Conservation (phyloP, 2,888 invertebrate species). For the Shargacucullia verbasci region DNA sequence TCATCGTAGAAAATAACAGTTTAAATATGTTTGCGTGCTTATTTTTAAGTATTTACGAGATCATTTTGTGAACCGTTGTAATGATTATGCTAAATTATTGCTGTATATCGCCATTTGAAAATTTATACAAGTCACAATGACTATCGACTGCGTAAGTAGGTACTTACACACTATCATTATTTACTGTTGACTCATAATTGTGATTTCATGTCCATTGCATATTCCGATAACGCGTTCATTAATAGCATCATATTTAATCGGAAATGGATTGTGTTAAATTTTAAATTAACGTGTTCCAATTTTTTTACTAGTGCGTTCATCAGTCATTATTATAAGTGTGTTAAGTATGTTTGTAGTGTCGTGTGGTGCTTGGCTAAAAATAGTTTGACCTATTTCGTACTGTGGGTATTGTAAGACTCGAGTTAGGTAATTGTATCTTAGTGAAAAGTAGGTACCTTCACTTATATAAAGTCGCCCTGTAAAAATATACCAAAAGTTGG, state of each 20-base stretch:
- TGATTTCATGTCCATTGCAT: constrained; percentile 33
- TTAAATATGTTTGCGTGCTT: too few species aligned
- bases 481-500: too few species aligned
- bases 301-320: constrained; percentile 19
- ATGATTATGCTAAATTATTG: too few species aligned
- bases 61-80: too few species aligned
- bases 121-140: constrained; percentile 2
- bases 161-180: constrained; percentile 9
- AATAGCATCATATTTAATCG: constrained; percentile 22
- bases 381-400: not conserved
- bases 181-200: constrained; percentile 15
- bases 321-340: constrained; percentile 6
- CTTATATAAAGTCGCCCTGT: too few species aligned
- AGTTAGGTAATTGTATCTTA: too few species aligned
- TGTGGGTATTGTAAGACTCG: not conserved
- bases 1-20: too few species aligned
- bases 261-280: constrained; percentile 38
- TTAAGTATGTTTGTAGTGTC: too few species aligned
- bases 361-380: not conserved
- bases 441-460: too few species aligned
- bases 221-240: constrained; percentile 22
- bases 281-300: constrained; percentile 16
- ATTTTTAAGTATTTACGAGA: too few species aligned
- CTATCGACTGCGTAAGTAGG: not conserved
- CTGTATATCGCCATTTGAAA: too few species aligned